These are phyloP conservation scores for Saturnia japonica DNA, from an alignment of 2,888 invertebrate species.

Conservation along the genomic window DNA sequence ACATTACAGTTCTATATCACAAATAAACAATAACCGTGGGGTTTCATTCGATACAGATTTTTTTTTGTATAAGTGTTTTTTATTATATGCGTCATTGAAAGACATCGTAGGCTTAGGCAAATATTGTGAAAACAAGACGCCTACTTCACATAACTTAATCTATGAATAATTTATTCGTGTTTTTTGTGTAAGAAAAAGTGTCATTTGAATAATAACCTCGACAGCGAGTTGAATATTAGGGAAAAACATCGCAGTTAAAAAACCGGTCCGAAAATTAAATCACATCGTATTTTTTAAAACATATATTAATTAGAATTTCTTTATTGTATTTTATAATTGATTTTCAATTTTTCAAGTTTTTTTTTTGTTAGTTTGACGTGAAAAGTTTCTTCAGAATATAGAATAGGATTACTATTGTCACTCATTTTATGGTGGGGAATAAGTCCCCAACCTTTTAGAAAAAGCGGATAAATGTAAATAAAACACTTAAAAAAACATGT, in stretches of 20 bases:
- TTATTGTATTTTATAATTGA: constrained; percentile 20
- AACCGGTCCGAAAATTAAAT: constrained; percentile 19
- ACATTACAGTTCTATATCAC: neutral
- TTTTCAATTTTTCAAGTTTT: constrained; percentile 14
- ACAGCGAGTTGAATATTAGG: constrained; percentile 28
- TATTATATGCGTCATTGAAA: neutral
- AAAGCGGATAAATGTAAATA: too few relatives aligned
- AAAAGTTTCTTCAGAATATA: too few relatives aligned
- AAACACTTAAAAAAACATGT: too few relatives aligned
- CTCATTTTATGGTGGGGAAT: too few relatives aligned
- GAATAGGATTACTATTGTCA: too few relatives aligned
- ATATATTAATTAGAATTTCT: constrained; percentile 21
- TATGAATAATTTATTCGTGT: constrained; percentile 16
- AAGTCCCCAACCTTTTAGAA: too few relatives aligned
- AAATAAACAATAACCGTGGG: neutral
- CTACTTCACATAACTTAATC: neutral
- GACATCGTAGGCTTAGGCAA: neutral
- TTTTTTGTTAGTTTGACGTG: neutral
- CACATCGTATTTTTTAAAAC: constrained; percentile 17
- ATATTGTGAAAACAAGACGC: neutral
- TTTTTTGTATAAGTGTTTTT: neutral
- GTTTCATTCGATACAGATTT: neutral
- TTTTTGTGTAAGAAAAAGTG: constrained; percentile 33
- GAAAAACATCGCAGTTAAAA: constrained; percentile 30
- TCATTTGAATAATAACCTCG: constrained; percentile 31